Evolutionary conservation across 2,888 invertebrate species (phyloP).

Genomic region (Ennomos erosarius): DNA sequence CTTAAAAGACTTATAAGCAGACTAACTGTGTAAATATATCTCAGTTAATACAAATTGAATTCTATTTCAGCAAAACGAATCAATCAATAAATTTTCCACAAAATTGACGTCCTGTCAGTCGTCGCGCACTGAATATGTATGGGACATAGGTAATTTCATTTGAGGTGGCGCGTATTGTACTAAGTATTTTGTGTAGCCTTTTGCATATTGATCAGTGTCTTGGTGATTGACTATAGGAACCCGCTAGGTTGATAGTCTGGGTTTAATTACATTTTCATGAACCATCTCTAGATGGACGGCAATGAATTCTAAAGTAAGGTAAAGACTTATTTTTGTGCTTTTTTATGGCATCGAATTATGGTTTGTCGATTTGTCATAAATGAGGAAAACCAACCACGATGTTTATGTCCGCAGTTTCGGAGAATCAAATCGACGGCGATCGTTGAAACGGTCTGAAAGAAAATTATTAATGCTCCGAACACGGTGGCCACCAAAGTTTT

Average conservation of each 20-base stretch:
- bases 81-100: conserved; percentile 47
- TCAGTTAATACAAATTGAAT: conserved; percentile 51
- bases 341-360: too few species aligned
- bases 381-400: conserved; percentile 16
- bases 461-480: conserved; percentile 38
- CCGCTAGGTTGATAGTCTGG: too few species aligned
- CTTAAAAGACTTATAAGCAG: too few species aligned
- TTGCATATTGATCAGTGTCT: conserved; percentile 8
- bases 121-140: conserved; percentile 35
- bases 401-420: conserved; percentile 24
- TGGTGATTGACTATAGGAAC: neutral
- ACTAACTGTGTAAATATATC: conserved; percentile 42
- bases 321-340: too few species aligned
- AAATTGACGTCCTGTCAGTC: conserved; percentile 21
- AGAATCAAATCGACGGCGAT: conserved; percentile 33
- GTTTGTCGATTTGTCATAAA: neutral
- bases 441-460: conserved; percentile 32
- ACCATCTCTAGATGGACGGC: too few species aligned
- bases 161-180: conserved; percentile 31
- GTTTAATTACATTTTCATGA: too few species aligned
- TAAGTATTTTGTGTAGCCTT: conserved; percentile 16
- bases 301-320: too few species aligned
- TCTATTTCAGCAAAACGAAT: conserved; percentile 47
- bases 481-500: conserved; percentile 37
- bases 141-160: conserved; percentile 35